Base-by-base conservation (phyloP, 2,888 invertebrate species). In the Oithona nana region DNA sequence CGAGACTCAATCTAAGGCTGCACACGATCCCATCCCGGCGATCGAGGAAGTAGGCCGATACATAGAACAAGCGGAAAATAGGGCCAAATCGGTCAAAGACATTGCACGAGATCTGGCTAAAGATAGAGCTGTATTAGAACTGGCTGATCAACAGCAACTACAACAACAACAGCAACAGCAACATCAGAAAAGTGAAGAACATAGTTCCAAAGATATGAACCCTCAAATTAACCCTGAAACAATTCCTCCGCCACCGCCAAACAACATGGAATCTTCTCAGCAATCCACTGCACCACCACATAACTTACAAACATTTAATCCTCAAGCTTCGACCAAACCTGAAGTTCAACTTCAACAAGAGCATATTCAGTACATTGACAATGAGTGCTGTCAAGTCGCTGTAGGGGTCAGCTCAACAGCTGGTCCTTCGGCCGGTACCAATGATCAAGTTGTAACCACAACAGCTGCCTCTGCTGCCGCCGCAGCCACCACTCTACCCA, bases 321-420 rank as follows among this genome's bases (percentile, higher is more conserved):
- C 54, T 16, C 54, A 54, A 54, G 54, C 24, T 26, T 24, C 54
- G 3, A 24, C 24, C 24, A 54, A 20, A 3, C 13, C 54, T 26
- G 49, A 59, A 13, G 29, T 59, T 48, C 48, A 59, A n/a, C 24
- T 59, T 2, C 59, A 59, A 50, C 59, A 59, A 20, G 59, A 59
- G 50, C 59, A 59, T 26, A 59, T 59, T 26, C 59, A 59, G 28
- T 59, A 59, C 24, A 50, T 59, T 1, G 59, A 59, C 24, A 29
- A 59, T 50, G 39, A 39, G 39, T 59, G 59, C 49, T 59, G 59
- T n/a, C 48, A 59, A 50, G 59, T 49, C 22, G 59, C 59, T 13
- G n/a, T n/a, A n/a, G n/a, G n/a, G n/a, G n/a, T n/a, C n/a, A 26
- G n/a, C n/a, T n/a, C n/a, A n/a, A n/a, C n/a, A n/a, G n/a, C n/a